phyloP scores from a whole-genome alignment of 1,140 invertebrate species.

The Lepidurus apus region DNA sequence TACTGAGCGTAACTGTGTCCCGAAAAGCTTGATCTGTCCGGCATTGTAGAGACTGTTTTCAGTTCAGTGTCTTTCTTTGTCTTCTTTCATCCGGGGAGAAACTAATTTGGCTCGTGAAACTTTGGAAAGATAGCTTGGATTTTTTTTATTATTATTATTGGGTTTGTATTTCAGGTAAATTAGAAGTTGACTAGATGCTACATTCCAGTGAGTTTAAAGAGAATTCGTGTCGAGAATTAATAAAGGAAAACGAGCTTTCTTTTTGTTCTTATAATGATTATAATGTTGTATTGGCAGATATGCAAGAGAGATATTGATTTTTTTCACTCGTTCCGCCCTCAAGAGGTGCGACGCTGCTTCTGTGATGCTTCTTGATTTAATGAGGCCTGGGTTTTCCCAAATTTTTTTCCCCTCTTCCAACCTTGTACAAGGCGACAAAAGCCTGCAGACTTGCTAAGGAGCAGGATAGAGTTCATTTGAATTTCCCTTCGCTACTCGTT shows the following conservation, averaged over 20 bases:
- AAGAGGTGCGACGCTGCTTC: slow-evolving; percentile 17
- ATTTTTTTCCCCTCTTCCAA: not conserved
- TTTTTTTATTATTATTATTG: not conserved
- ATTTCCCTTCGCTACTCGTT: not conserved
- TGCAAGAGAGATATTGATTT: not conserved
- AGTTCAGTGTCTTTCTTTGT: too few relatives aligned
- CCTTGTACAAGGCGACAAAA: not conserved
- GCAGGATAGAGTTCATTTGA: not conserved
- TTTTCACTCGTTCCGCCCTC: not conserved
- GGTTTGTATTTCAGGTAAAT: not conserved
- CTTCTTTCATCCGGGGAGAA: too few relatives aligned
- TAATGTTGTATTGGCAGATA: not conserved
- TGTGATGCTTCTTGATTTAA: slow-evolving; percentile 14
- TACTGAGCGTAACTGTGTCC: too few relatives aligned
- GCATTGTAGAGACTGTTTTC: too few relatives aligned
- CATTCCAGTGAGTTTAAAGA: not conserved
- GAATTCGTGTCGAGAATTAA: not conserved
- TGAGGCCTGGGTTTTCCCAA: not conserved
- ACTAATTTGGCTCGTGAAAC: not conserved
- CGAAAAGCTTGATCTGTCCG: too few relatives aligned
- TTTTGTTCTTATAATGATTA: not conserved
- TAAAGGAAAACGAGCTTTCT: not conserved
- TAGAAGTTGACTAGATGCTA: not conserved
- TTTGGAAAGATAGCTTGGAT: not conserved
- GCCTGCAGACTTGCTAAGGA: not conserved